Evolutionary conservation across 2,888 invertebrate species (phyloP).

Genomic region (Exephanes ischioxanthus): DNA sequence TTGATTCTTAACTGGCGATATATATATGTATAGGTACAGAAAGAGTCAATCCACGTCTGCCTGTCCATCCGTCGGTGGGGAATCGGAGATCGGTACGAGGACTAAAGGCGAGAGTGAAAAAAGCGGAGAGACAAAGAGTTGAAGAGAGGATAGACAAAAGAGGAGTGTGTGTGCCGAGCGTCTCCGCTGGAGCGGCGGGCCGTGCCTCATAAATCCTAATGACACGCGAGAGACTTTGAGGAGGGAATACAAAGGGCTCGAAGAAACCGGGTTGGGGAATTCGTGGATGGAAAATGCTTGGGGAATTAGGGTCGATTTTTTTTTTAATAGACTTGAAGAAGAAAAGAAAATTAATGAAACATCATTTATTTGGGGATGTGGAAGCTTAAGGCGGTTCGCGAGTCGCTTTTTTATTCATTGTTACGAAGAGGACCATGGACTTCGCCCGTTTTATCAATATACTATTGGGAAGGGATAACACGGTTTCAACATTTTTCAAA

Average conservation of each 20-base stretch:
- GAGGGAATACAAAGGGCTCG: background rate
- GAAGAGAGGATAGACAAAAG: slow-evolving; percentile 50
- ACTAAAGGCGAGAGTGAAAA: slow-evolving; percentile 53
- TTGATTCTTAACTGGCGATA: no score
- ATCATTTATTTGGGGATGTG: no score
- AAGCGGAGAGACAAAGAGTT: slow-evolving; percentile 45
- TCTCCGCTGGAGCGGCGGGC: background rate
- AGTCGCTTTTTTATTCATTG: no score
- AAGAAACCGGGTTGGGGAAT: background rate
- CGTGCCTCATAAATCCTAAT: slow-evolving; percentile 2
- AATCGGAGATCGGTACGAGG: slow-evolving; percentile 57
- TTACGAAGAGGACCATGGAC: no score
- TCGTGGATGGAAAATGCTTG: background rate
- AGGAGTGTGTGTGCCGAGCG: slow-evolving; percentile 16
- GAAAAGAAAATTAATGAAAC: background rate
- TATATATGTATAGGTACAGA: no score
- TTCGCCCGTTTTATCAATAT: no score
- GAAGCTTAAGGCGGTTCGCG: no score
- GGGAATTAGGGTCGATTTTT: background rate
- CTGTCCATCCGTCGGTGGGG: slow-evolving; percentile 13
- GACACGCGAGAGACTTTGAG: slow-evolving; percentile 4
- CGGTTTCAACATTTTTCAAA: no score
- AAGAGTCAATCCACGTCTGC: background rate
- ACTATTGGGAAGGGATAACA: no score
- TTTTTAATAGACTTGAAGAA: background rate